Base-by-base conservation (phyloP, 2,113 vertebrate genomes). In the Probosciger aterrimus region DNA sequence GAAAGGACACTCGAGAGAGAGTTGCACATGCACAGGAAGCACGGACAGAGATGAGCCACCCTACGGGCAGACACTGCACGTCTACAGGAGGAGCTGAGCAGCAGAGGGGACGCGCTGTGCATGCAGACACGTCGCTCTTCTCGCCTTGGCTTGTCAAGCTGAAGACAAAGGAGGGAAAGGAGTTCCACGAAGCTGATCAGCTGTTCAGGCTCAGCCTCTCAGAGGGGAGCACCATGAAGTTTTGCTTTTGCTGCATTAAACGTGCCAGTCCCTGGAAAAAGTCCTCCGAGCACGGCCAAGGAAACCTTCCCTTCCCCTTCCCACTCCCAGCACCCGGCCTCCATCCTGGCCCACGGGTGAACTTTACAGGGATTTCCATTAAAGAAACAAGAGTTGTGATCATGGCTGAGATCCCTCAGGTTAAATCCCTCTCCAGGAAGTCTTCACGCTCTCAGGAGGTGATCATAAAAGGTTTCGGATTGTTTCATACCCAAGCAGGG, bases 11-110 rank as follows among this genome's bases (percentile, higher is more conserved):
- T 95, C 91, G 73, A 69, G 91, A 93, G 96, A 69, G 92, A 93
- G 96, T 97, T 95, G 97, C 97, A 98, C 98, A 98, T 98, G 98
- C 98, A 98, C 97, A 92, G 92, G 94, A 97, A 96, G 97, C 98
- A 98, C 96, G 95, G 95, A 97, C 92, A 96, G 96, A 95, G 92
- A 97, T 85, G 96, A 97, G 96, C 63, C n/a, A 90, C 97, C 98
- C 94, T 31, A 97, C 80, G 91, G 87, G 97, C 92, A 90, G 79
- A 95, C 92, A 96, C 82, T 14, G 92, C 85, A 93, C 27, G n/a
- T 23, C 86, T 75, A 96, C 39, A 74, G 97, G 71, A 63, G 97
- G 97, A 97, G 97, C 69, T 8, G 96, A 96, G 88, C 94, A 92
- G 97, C 97, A 97, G 95, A 12, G 97, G 91, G 93, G 97, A 96